These are phyloP conservation scores for Plusia festucae DNA, from an alignment of 2,888 invertebrate genomes.

Conservation along the genomic window DNA sequence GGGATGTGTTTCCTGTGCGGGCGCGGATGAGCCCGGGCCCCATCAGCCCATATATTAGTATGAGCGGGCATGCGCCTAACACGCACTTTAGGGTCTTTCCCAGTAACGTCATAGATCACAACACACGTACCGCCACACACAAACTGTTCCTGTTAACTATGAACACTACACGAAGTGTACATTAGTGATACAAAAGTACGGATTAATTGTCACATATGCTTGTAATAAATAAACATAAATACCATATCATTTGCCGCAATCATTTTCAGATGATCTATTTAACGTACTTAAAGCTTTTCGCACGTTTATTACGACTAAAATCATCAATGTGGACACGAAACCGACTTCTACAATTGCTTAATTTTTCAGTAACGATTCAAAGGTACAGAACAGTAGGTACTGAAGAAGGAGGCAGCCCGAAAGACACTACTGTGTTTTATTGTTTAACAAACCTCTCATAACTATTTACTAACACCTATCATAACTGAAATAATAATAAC, in stretches of 20 bases:
- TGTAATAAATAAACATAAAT: neutral
- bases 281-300: neutral
- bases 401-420: neutral
- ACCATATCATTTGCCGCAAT: conserved; percentile 4
- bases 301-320: neutral
- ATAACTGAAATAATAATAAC: neutral
- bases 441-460: neutral
- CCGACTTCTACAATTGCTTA: neutral
- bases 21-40: conserved; percentile 57
- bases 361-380: too few species aligned
- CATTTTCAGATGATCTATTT: neutral
- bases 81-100: conserved; percentile 34
- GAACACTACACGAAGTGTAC: neutral
- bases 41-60: conserved; percentile 77
- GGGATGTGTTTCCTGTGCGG: conserved; percentile 86
- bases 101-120: conserved; percentile 50
- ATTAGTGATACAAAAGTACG: too few species aligned
- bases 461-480: neutral
- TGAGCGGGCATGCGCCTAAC: conserved; percentile 71
- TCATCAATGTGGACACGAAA: neutral
- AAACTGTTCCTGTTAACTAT: conserved; percentile 23
- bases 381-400: too few species aligned
- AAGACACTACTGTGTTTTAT: neutral
- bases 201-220: neutral
- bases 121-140: conserved; percentile 34